Base-by-base conservation (phyloP, 2,888 invertebrate species). In the Electrophaes corylata region DNA sequence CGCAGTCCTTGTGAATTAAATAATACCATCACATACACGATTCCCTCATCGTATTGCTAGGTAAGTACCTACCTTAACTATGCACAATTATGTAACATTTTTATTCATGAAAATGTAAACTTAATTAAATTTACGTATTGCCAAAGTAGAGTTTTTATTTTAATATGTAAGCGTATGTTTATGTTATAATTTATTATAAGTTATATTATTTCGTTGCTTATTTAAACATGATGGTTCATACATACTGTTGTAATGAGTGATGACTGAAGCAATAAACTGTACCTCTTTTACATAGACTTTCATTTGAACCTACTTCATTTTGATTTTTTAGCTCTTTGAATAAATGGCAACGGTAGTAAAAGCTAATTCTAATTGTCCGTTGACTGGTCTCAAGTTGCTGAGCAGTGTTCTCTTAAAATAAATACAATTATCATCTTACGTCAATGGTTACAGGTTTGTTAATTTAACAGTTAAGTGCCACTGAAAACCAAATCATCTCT, bases 141-240 rank as follows among this genome's bases (percentile, higher is more conserved):
- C 59, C 59, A 55, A 55, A 55, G 54, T 50, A 50, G 45, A 29
- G 8, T 37, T 60, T 46, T 55, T 50, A 51, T 46, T 47, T 55
- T 48, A 48, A 16, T 50, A 20, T 48, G 23, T 58, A 57, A 57
- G 57, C 40, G 12, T 45, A 19, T 53, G 35, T 56, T 60, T 45
- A 48, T 52, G 55, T 56, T 57, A 11, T 43, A 53, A 60, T 52
- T 51, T 52, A 55, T 52, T 39, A 12, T 49, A 53, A 60, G 57
- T 46, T 47, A 35, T 45, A 35, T 40, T 40, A 20, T 46, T 47
- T 16, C 29, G 14, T 37, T 41, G 35, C n/a, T 50, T n/a, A 35
- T 4, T 14, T 14, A 10, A 6, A 8, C 1, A 29, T 29, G 26
- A 29, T 29, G 26, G 26, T 29, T 29, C 26, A 29, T 35, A 14